Conservation (phyloP, 2,797 vertebrate genomes). For the Harpagifer antarcticus region DNA sequence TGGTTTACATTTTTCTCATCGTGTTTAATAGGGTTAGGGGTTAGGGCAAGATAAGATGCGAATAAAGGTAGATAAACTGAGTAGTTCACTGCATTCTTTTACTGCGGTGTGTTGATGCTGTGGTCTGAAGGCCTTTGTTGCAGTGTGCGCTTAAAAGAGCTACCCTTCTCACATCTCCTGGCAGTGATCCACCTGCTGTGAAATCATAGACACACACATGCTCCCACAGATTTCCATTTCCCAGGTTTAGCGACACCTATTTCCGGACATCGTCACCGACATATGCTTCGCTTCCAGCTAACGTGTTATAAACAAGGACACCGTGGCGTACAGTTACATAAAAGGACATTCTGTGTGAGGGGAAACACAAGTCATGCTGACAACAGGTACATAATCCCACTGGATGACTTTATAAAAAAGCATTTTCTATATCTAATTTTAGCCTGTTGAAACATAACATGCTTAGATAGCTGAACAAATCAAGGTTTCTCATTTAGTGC, state of each 20-base stretch:
- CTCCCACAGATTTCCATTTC: constrained; percentile 29
- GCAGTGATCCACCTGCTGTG: constrained; percentile 31
- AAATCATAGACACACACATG: constrained; percentile 16
- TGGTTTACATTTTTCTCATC: too few relatives aligned
- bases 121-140: constrained; percentile 42
- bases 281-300: constrained; percentile 47
- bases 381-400: constrained; percentile 18
- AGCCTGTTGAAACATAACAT: constrained; percentile 17
- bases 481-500: not conserved
- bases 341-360: constrained; percentile 14
- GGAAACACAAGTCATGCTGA: constrained; percentile 34
- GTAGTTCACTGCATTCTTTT: not conserved
- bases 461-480: not conserved
- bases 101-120: constrained; percentile 23
- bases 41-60: too few relatives aligned
- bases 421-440: not conserved
- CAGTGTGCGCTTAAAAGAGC: too few relatives aligned
- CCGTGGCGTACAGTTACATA: constrained; percentile 40
- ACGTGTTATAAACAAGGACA: constrained; percentile 48
- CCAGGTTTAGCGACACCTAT: constrained; percentile 40
- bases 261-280: constrained; percentile 39
- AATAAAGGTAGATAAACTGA: not conserved
- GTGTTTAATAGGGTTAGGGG: too few relatives aligned
- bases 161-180: constrained; percentile 25
- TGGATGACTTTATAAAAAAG: constrained; percentile 6